Evolutionary conservation across 2,797 vertebrate species (phyloP).

Genomic region (Sebastes taczanowskii): DNA sequence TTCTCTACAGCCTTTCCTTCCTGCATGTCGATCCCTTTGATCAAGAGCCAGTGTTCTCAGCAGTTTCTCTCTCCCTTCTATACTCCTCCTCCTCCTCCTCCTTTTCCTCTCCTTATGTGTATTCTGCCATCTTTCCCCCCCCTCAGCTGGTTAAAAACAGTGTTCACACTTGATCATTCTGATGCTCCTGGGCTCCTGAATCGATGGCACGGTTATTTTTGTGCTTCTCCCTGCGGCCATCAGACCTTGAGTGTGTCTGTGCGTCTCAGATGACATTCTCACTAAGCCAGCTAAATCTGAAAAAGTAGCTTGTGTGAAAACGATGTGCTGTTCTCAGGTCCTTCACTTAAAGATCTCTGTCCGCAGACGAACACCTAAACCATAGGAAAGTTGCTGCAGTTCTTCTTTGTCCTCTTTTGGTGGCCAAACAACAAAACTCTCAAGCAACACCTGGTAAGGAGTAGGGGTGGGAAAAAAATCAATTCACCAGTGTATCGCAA

Average conservation of each 20-base stretch:
- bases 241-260: slow-evolving; percentile 15
- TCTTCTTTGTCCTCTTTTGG: background rate
- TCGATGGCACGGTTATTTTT: slow-evolving; percentile 59
- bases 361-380: background rate
- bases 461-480: no score
- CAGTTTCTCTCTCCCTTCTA: slow-evolving; percentile 44
- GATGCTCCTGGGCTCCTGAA: slow-evolving; percentile 48
- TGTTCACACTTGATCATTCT: slow-evolving; percentile 49
- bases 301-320: background rate
- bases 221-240: slow-evolving; percentile 37
- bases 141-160: slow-evolving; percentile 56
- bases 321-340: background rate
- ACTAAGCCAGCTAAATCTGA: background rate
- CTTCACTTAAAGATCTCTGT: background rate
- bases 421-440: background rate
- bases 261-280: slow-evolving; percentile 10
- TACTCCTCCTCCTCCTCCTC: slow-evolving; percentile 43
- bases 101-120: slow-evolving; percentile 34
- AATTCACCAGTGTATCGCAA: no score
- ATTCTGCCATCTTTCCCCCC: slow-evolving; percentile 18
- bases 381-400: background rate
- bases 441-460: background rate
- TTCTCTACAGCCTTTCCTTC: slow-evolving; percentile 52
- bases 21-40: slow-evolving; percentile 62
- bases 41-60: slow-evolving; percentile 54